Base-by-base conservation (phyloP, 2,888 invertebrate species). In the Drosophila pseudotakahashii region DNA sequence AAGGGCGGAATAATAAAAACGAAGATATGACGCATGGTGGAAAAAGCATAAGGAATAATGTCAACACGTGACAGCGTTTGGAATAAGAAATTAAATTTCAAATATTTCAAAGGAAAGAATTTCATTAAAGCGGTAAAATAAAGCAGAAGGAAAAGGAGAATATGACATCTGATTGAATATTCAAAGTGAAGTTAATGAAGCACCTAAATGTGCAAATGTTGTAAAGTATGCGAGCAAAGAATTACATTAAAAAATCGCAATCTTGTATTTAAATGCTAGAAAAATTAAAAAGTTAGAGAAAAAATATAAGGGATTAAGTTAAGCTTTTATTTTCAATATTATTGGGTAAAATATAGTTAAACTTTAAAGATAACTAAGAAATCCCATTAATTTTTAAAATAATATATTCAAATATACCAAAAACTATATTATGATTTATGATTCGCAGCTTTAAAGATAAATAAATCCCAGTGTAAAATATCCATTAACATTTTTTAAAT, bases 81-180 rank as follows among this genome's bases (percentile, higher is more conserved):
- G 39, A 58, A 58, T 59, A 59, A 23, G 32, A 32, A 11, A 58
- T 57, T 37, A 58, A 34, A 48, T 48, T 34, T 19, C 3, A 16
- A 48, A 47, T 30, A 48, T 34, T 34, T 11, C 48, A 13, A 48
- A 13, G 34, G 10, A 48, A 48, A 16, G 16, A 16, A 48, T 37
- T 37, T 26, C 30, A 48, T 36, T 16, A 61, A 36, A 30, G 30
- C 30, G 42, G 10, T 26, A 30, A 44, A 37, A 52, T 23, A 6
- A n/a, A 23, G 7, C 1, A 23, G 6, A 16, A 14, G 37, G 2
- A 19, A 14, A n/a, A 14, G 1, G 30, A 47, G 14, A 1, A n/a
- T n/a, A n/a, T 32, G 14, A 14, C 7, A 48, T 6, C 7, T 34
- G 34, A 9, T 16, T 34, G 1, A 34, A 7, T 34, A 34, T 48